A percentile compares a stretch with the other conserved stretches of the same genome.
phyloP scores from a whole-genome alignment of 2,888 invertebrate species.

The Aphodius sticticus region DNA sequence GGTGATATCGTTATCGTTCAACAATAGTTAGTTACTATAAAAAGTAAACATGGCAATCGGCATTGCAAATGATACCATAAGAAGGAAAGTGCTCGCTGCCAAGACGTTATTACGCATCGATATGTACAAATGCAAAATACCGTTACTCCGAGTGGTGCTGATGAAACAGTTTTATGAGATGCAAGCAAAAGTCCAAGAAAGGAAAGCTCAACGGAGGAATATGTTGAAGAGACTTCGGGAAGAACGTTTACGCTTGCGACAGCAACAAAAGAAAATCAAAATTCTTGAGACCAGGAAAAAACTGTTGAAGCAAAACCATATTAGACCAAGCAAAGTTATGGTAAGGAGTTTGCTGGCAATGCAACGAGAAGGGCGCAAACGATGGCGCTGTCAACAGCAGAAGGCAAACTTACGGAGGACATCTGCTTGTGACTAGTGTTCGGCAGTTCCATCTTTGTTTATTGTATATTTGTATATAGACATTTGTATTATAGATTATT shows the following conservation, averaged over 20 bases:
- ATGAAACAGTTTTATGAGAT: background rate
- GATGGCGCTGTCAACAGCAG: background rate
- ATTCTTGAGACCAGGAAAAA: background rate
- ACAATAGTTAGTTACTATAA: no score
- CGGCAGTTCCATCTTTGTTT: no score
- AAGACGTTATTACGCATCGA: background rate
- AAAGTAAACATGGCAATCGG: background rate
- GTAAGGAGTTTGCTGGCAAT: background rate
- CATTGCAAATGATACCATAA: background rate
- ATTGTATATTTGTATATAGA: no score
- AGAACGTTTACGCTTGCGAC: background rate
- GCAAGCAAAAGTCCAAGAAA: background rate
- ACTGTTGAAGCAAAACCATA: background rate
- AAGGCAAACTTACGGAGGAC: background rate
- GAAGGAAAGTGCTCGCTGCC: background rate
- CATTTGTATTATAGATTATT: no score
- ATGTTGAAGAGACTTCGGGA: background rate
- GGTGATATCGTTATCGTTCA: no score
- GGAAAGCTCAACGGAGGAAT: background rate
- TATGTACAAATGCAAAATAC: background rate
- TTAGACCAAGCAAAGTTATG: background rate
- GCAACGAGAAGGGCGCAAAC: background rate
- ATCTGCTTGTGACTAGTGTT: background rate
- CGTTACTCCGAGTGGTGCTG: background rate
- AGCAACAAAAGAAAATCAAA: background rate